These are phyloP conservation scores for Solenodon paradoxus DNA, from an alignment of 2,113 vertebrate genomes.

Conservation along the genomic window DNA sequence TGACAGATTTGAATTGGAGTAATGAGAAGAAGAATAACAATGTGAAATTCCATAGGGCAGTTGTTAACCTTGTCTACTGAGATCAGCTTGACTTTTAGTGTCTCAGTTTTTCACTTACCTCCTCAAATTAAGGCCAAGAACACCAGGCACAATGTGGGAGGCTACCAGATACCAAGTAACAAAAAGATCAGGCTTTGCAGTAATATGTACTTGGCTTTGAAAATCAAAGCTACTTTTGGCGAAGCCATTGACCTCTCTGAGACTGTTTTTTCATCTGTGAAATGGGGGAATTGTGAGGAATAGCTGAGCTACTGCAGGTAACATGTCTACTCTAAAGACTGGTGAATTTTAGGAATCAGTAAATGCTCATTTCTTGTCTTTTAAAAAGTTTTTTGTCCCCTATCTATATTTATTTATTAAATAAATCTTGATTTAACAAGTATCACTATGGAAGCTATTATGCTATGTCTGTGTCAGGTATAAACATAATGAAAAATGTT, in stretches of 20 bases:
- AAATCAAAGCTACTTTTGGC: background rate
- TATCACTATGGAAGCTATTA: background rate
- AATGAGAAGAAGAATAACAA: conserved; percentile 46
- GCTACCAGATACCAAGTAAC: background rate
- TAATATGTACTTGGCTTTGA: background rate
- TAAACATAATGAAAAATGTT: background rate
- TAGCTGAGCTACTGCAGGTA: background rate
- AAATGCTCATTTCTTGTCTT: background rate
- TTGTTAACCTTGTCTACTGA: conserved; percentile 47
- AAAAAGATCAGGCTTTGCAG: background rate
- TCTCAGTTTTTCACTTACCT: conserved; percentile 45
- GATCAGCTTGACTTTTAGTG: conserved; percentile 38
- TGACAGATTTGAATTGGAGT: conserved; percentile 55
- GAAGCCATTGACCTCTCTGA: background rate
- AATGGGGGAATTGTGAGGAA: conserved; percentile 12
- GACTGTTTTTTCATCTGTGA: conserved; percentile 25
- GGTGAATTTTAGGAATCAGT: background rate
- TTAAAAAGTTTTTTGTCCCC: background rate
- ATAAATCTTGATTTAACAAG: conserved; percentile 14
- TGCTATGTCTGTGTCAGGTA: background rate
- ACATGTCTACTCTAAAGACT: background rate
- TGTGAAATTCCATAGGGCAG: conserved; percentile 41
- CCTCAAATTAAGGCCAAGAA: conserved; percentile 48
- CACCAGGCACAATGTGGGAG: background rate
- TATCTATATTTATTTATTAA: background rate